A percentile compares a stretch with the other conserved stretches of the same genome.
These are phyloP conservation scores for Synanthedon andrenaeformis DNA, from an alignment of 2,888 invertebrate genomes.

Conservation along the genomic window DNA sequence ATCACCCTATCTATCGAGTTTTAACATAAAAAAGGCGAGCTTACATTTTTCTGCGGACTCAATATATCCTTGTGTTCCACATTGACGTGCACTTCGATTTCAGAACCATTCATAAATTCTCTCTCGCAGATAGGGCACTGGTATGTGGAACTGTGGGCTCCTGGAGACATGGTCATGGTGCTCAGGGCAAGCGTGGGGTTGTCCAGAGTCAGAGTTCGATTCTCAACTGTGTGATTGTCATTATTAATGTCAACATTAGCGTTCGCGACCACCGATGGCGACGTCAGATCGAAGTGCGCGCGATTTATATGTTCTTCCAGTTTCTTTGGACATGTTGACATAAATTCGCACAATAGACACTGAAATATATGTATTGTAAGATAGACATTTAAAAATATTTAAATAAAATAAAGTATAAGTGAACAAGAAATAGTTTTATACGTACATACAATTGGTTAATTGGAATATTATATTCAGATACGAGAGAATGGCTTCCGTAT, in stretches of 20 bases:
- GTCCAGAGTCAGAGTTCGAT: conserved; percentile 17
- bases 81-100: conserved; percentile 87
- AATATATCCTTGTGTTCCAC: conserved; percentile 86
- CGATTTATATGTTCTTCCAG: conserved; percentile 88
- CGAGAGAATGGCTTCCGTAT: no score
- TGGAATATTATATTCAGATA: no score
- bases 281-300: conserved; percentile 84
- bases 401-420: neutral
- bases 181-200: conserved; percentile 30
- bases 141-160: conserved; percentile 64
- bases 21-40: conserved; percentile 6
- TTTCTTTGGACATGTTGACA: conserved; percentile 77
- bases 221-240: conserved; percentile 38
- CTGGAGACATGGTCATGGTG: conserved; percentile 61
- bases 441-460: no score
- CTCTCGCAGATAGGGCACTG: conserved; percentile 85
- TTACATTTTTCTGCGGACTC: conserved; percentile 72
- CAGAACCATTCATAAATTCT: conserved; percentile 78
- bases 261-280: conserved; percentile 72
- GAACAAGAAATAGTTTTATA: no score
- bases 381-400: neutral
- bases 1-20: neutral
- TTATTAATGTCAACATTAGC: conserved; percentile 38
- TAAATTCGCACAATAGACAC: conserved; percentile 84
- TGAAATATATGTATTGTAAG: conserved; percentile 31